Conservation (phyloP, 2,113 vertebrate species). For the Heptranchias perlo region DNA sequence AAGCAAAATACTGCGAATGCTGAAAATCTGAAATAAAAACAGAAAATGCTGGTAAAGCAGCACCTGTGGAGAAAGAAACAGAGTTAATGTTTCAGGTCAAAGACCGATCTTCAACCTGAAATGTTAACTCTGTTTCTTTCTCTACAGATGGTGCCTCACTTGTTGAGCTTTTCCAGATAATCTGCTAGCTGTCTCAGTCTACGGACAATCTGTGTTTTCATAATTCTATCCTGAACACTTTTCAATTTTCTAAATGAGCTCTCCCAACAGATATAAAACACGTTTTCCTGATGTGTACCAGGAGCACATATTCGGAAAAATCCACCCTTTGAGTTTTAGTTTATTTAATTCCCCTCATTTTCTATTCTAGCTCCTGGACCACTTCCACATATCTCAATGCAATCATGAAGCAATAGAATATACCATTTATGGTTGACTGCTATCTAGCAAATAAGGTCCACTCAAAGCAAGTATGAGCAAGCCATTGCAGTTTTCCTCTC, state of each 20-base stretch:
- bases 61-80: too few relatives aligned
- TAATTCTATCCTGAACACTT: neutral
- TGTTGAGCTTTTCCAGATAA: too few relatives aligned
- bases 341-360: neutral
- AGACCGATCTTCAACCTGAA: too few relatives aligned
- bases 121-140: too few relatives aligned
- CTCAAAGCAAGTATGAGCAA: neutral
- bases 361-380: neutral
- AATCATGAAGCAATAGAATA: neutral
- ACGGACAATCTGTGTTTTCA: neutral
- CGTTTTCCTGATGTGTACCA: neutral
- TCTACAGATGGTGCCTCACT: too few relatives aligned
- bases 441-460: too few relatives aligned
- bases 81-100: too few relatives aligned
- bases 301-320: neutral
- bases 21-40: too few relatives aligned
- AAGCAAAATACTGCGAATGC: too few relatives aligned
- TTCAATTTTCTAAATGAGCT: neutral
- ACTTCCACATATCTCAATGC: neutral
- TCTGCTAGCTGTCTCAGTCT: neutral
- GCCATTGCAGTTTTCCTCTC: neutral
- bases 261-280: neutral
- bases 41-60: too few relatives aligned
- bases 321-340: neutral
- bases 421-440: too few relatives aligned